These are phyloP conservation scores for Oreochromis tanganicae DNA, from an alignment of 2,113 vertebrate species.

Conservation along the genomic window DNA sequence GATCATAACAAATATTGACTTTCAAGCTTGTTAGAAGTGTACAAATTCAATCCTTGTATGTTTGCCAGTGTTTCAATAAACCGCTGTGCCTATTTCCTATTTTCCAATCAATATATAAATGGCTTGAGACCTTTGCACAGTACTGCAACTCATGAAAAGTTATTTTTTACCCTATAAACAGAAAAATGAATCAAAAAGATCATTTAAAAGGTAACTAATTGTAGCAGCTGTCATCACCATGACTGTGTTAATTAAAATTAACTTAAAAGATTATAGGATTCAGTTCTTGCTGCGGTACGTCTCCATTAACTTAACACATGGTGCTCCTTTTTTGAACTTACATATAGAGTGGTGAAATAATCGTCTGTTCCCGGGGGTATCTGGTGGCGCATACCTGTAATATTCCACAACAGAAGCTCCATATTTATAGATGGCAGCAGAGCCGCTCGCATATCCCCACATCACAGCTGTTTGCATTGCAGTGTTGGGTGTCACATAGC, in stretches of 20 bases:
- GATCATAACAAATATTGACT: not conserved
- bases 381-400: constrained; percentile 59
- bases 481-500: constrained; percentile 63
- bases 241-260: not conserved
- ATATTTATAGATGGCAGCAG: constrained; percentile 63
- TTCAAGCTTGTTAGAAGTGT: not conserved
- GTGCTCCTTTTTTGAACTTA: constrained; percentile 15
- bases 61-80: not conserved
- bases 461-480: constrained; percentile 67
- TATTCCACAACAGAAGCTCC: constrained; percentile 39
- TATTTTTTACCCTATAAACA: not conserved
- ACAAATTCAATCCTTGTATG: not conserved
- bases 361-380: constrained; percentile 34
- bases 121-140: not conserved
- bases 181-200: not conserved
- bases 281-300: not conserved
- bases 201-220: not conserved
- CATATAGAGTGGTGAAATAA: constrained; percentile 40
- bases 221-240: not conserved
- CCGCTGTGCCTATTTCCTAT: not conserved
- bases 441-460: constrained; percentile 46
- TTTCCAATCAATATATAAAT: not conserved
- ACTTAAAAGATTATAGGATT: not conserved
- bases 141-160: not conserved
- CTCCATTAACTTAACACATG: not conserved